These are phyloP conservation scores for Fulmarus glacialis DNA, from an alignment of 2,113 vertebrate species.

Conservation along the genomic window DNA sequence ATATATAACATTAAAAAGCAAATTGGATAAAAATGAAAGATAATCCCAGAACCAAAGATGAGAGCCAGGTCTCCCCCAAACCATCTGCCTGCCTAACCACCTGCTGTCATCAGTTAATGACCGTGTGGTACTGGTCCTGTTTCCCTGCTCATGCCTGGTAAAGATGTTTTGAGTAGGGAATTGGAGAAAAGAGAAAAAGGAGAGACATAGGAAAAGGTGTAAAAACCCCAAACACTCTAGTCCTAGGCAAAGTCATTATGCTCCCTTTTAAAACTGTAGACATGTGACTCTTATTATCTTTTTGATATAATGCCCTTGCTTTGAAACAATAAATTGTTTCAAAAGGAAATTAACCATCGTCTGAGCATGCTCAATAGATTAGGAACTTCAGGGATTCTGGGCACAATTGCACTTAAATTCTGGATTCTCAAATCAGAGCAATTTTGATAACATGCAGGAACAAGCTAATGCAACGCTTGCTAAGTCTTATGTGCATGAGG, in stretches of 20 bases:
- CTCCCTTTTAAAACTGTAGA: neutral
- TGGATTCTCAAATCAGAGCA: neutral
- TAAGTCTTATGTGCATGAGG: neutral
- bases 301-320: neutral
- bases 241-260: rapidly evolving
- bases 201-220: neutral
- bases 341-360: neutral
- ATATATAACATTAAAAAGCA: neutral
- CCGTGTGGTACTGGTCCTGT: rapidly evolving
- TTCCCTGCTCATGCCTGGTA: neutral
- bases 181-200: neutral
- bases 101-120: neutral
- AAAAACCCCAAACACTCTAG: neutral
- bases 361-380: neutral
- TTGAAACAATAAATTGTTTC: neutral
- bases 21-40: neutral
- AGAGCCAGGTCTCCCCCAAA: neutral
- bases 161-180: neutral
- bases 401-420: neutral
- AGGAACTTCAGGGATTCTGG: neutral
- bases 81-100: neutral
- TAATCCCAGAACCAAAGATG: neutral
- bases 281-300: neutral
- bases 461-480: neutral
- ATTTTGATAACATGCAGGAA: neutral